These are phyloP conservation scores for Taphrorychus bicolor DNA, from an alignment of 2,888 invertebrate genomes.

Conservation along the genomic window DNA sequence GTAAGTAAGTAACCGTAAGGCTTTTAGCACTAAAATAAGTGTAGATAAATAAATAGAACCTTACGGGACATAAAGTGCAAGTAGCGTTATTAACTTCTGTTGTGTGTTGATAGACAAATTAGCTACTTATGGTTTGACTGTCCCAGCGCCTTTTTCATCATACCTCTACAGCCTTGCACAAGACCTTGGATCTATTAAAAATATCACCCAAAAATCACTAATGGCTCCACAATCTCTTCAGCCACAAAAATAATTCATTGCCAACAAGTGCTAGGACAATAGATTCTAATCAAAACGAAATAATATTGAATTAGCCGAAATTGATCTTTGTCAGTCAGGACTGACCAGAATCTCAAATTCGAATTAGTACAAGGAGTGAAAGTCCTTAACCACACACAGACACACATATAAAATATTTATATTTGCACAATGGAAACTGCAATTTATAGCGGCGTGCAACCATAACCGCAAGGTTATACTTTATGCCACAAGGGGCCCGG, in stretches of 20 bases:
- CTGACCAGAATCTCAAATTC: neutral
- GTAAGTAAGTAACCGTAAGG: no score
- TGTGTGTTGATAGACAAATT: no score
- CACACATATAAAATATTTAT: constrained; percentile 7
- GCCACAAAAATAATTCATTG: neutral
- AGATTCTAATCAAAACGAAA: neutral
- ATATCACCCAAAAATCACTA: no score
- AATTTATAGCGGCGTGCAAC: constrained; percentile 8
- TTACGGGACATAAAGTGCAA: no score
- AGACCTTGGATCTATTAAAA: no score
- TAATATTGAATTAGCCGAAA: neutral
- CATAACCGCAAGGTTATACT: constrained; percentile 10
- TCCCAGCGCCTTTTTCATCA: no score
- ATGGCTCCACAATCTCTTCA: no score
- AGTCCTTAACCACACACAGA: constrained; percentile 14
- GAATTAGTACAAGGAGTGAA: constrained; percentile 16
- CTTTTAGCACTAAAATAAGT: no score
- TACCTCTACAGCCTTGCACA: no score
- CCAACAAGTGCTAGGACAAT: neutral
- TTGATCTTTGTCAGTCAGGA: neutral
- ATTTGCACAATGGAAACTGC: constrained; percentile 22
- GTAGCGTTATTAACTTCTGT: no score
- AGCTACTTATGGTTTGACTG: no score
- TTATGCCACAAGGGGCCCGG: constrained; percentile 5
- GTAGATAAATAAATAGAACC: no score